A percentile compares a stretch with the other conserved stretches of the same genome.
Evolutionary conservation across 2,113 vertebrate genomes (phyloP).

Genomic region (Hydropotes inermis): DNA sequence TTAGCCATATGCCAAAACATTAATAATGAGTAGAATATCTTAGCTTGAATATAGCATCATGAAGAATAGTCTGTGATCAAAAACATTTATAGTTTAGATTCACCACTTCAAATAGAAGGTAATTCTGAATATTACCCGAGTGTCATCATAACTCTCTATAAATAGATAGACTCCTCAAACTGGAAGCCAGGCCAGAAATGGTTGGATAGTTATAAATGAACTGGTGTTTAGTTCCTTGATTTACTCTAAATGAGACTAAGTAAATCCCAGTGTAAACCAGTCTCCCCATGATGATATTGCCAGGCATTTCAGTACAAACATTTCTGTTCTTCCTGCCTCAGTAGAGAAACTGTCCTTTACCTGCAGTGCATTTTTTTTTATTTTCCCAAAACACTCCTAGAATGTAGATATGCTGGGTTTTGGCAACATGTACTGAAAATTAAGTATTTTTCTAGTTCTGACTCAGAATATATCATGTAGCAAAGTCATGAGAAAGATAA

Average conservation of each 20-base stretch:
- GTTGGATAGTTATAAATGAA: neutral
- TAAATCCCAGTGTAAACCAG: neutral
- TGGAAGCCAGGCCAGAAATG: neutral
- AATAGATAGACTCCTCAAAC: neutral
- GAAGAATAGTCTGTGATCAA: neutral
- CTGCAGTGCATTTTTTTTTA: neutral
- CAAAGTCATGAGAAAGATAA: constrained; percentile 23
- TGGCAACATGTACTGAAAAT: neutral
- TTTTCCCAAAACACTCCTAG: neutral
- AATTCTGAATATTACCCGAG: neutral
- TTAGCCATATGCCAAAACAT: neutral
- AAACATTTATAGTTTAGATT: neutral
- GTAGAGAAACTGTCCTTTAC: neutral
- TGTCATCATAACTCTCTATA: neutral
- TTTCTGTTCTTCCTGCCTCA: neutral
- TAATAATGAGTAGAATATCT: neutral
- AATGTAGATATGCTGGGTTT: neutral
- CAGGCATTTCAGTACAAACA: neutral
- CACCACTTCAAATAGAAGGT: neutral
- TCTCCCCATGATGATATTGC: neutral
- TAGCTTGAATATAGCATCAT: neutral
- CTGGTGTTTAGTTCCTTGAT: neutral
- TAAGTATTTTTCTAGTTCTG: constrained; percentile 24
- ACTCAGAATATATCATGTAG: neutral
- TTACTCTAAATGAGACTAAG: neutral